Evolutionary conservation across 2,113 vertebrate genomes (phyloP).

Genomic region (Pampusana beccarii): DNA sequence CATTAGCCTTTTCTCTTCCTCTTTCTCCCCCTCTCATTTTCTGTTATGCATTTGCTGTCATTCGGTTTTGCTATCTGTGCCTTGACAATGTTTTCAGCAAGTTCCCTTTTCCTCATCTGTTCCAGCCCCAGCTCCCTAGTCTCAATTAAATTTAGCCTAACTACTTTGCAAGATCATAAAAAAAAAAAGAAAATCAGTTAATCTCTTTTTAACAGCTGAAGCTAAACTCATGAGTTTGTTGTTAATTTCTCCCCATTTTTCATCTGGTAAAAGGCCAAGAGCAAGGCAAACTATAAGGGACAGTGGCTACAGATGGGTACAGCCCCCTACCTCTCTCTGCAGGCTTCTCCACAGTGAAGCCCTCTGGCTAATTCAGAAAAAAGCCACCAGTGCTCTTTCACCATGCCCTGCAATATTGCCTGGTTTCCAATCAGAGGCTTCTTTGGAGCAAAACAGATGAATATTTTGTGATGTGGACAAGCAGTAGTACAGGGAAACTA

Average conservation of each 20-base stretch:
- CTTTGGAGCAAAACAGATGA: background rate
- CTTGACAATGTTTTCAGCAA: constrained; percentile 35
- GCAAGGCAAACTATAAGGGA: background rate
- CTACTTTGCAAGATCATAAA: background rate
- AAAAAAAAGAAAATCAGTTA: background rate
- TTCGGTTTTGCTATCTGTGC: background rate
- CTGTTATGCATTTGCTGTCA: background rate
- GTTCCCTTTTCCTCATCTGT: background rate
- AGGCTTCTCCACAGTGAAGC: background rate
- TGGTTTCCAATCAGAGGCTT: background rate
- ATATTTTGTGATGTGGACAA: background rate
- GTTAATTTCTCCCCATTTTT: background rate
- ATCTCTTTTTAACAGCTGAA: background rate
- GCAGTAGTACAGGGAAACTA: background rate
- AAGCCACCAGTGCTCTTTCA: background rate
- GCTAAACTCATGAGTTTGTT: background rate
- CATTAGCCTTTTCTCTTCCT: background rate
- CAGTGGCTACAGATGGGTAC: background rate
- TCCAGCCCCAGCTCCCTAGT: background rate
- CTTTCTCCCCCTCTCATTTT: constrained; percentile 17
- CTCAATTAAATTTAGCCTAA: constrained; percentile 32
- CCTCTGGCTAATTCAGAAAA: background rate
- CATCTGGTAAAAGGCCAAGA: background rate
- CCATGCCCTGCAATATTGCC: background rate
- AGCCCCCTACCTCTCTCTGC: background rate